Evolutionary conservation across 2,113 vertebrate genomes (phyloP), one percentile per base, ranked within the genome.

Genomic region (Xiphias gladius): DNA sequence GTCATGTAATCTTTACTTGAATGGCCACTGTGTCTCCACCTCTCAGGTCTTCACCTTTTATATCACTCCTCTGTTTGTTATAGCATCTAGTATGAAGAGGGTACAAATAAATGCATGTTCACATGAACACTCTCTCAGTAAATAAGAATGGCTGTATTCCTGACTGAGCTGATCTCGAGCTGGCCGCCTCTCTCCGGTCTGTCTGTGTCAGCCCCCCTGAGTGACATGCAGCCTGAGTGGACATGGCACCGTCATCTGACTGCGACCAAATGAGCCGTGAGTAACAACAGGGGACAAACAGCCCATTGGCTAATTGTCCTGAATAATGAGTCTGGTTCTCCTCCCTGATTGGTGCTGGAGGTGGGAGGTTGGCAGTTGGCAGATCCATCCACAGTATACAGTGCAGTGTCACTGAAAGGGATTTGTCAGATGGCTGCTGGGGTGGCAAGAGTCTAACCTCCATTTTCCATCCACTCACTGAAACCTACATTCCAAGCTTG

Each of bases 241-340:
- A 91, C 91, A 86, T 85, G 89, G 86, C 92, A 86, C 67, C 35
- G 52, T 93, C 86, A 91, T 91, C 85, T 86, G 76, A 91, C 84
- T 82, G 82, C 39, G 87, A 83, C 80, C 85, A 93, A 93, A 94
- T 88, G 87, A 89, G 86, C 84, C 87, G 19, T 90, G 88, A 93
- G 76, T 87, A 88, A 92, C 32, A 78, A 85, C 84, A 73, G 83
- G 71, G 69, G 82, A 86, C 79, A 76, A 80, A 1, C 48, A 86
- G 82, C 82, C 88, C 85, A 90, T 92, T 88, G 93, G 93, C 88
- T 90, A 92, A 93, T 92, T 89, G 82, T 90, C 80, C 81, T 92
- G 83, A 90, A 92, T 93, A 89, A 91, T 82, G 87, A 89, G 81
- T 52, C 62, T 20, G 74, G 52, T 61, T 72, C 85, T 86, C 11